These are phyloP conservation scores for Rhagonycha lutea DNA, from an alignment of 2,888 invertebrate genomes.

Conservation along the genomic window DNA sequence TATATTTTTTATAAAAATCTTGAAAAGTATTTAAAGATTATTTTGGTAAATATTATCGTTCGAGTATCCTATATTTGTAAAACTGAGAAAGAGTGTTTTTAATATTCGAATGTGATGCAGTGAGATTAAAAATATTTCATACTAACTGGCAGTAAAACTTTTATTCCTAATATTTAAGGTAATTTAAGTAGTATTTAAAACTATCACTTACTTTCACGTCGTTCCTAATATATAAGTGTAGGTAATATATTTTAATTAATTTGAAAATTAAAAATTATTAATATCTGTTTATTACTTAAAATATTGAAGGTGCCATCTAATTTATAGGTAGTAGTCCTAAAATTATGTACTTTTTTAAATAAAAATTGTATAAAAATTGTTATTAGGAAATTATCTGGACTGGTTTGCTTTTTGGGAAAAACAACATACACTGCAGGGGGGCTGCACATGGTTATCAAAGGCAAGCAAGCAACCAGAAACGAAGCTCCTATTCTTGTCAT, in stretches of 20 bases:
- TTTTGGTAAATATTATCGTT: no score
- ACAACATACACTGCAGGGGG: slow-evolving; percentile 77
- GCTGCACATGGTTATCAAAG: slow-evolving; percentile 77
- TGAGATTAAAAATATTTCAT: not conserved
- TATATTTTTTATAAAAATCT: no score
- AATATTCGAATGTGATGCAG: not conserved
- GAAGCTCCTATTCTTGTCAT: slow-evolving; percentile 87
- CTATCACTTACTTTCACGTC: not conserved
- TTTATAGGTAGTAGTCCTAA: not conserved
- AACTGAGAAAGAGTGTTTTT: not conserved
- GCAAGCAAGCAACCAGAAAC: slow-evolving; percentile 71
- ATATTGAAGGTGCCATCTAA: not conserved
- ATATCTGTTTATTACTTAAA: not conserved
- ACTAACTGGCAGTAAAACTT: not conserved
- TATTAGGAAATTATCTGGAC: slow-evolving; percentile 38
- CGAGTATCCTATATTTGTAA: no score
- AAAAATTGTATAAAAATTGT: slow-evolving; percentile 10
- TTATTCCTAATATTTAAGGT: not conserved
- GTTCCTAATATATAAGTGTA: not conserved
- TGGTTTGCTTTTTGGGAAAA: slow-evolving; percentile 73
- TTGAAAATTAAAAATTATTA: no score
- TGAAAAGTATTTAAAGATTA: no score
- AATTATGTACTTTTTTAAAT: not conserved
- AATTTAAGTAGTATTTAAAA: not conserved
- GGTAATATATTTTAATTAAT: not conserved